These are phyloP conservation scores for Galendromus occidentalis DNA, from an alignment of 1,140 invertebrate species.

Conservation along the genomic window DNA sequence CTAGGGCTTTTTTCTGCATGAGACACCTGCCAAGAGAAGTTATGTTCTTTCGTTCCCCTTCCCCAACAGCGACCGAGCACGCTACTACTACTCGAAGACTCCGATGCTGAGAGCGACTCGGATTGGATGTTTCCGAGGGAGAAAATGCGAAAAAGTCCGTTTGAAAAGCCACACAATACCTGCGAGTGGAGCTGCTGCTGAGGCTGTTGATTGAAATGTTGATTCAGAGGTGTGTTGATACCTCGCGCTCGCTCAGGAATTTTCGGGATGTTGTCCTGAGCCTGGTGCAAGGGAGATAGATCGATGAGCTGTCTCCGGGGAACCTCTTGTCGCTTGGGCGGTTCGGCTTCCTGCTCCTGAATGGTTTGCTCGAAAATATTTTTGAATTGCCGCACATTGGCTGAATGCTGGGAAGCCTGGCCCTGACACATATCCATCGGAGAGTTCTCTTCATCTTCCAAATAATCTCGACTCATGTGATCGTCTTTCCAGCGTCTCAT, in stretches of 20 bases:
- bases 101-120: too few species aligned
- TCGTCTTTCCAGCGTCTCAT: conserved; percentile 10
- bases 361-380: conserved; percentile 8
- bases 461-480: not conserved
- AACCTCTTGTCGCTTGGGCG: not conserved
- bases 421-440: not conserved
- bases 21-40: not conserved
- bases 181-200: too few species aligned
- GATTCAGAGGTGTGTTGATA: too few species aligned
- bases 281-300: not conserved
- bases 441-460: not conserved
- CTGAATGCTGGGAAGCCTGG: not conserved
- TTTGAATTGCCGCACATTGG: conserved; percentile 3
- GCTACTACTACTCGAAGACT: too few species aligned
- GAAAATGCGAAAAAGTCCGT: too few species aligned
- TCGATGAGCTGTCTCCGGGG: not conserved
- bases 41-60: too few species aligned
- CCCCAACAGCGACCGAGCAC: too few species aligned
- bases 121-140: too few species aligned
- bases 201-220: too few species aligned
- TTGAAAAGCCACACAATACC: too few species aligned
- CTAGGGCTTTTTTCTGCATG: not conserved
- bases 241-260: not conserved
- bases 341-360: not conserved
- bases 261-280: conserved; percentile 2